Conservation (phyloP, 2,888 invertebrate species). For the Rugalucina vietnamica region DNA sequence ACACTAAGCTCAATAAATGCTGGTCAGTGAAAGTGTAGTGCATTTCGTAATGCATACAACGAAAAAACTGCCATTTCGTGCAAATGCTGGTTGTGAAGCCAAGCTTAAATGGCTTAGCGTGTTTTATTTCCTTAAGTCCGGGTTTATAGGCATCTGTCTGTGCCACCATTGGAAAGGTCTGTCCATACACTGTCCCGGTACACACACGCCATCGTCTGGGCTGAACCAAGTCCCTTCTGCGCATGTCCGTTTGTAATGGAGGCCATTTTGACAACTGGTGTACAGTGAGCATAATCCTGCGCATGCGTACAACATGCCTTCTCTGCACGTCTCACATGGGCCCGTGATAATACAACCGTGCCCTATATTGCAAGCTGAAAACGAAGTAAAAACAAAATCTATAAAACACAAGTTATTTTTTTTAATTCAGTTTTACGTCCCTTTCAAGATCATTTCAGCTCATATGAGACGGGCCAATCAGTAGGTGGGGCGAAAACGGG, state of each 20-base stretch:
- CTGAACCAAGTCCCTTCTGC: constrained; percentile 53
- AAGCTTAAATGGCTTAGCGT: no score
- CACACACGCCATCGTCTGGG: constrained; percentile 45
- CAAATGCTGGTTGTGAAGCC: no score
- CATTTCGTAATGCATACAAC: no score
- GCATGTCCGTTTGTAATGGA: constrained; percentile 48
- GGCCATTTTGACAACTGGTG: constrained; percentile 60
- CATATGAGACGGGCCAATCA: no score
- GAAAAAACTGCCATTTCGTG: no score
- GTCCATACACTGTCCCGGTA: constrained; percentile 46
- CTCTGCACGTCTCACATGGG: constrained; percentile 50
- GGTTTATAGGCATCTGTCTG: background rate
- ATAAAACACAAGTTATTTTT: background rate
- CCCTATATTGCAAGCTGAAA: constrained; percentile 67
- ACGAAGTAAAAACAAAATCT: background rate
- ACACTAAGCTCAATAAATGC: no score
- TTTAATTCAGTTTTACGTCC: no score
- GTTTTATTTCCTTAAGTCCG: background rate
- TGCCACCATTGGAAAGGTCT: constrained; percentile 43
- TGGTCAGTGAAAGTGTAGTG: no score
- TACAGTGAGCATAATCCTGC: constrained; percentile 59
- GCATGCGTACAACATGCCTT: constrained; percentile 58
- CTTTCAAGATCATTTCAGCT: no score
- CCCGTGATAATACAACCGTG: constrained; percentile 59
- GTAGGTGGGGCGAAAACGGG: no score